phyloP scores from a whole-genome alignment of 1,140 invertebrate genomes.

The Polypedilum pembai region DNA sequence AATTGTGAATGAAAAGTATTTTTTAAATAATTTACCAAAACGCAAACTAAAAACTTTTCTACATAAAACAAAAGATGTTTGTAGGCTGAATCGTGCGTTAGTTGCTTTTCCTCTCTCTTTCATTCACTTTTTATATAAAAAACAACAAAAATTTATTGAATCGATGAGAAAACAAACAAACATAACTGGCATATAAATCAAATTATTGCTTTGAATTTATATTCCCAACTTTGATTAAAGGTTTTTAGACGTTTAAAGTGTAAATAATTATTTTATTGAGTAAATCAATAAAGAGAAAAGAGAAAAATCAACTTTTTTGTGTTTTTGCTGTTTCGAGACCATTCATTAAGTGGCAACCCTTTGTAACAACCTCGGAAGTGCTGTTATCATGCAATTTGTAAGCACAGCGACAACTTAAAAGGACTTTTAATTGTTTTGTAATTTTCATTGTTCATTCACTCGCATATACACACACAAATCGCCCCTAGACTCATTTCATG shows the following conservation, averaged over 20 bases:
- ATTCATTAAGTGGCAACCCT: not conserved
- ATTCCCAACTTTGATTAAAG: not conserved
- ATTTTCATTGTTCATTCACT: conserved; percentile 15
- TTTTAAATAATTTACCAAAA: not conserved
- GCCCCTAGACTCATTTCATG: not conserved
- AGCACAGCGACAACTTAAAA: conserved; percentile 20
- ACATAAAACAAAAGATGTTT: no score
- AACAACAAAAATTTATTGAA: no score
- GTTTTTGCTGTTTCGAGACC: no score
- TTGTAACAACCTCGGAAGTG: not conserved
- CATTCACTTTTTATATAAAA: no score
- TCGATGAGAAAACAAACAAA: no score
- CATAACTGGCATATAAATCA: no score
- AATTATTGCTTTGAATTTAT: no score
- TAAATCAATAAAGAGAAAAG: conserved; percentile 16
- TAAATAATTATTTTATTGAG: conserved; percentile 20
- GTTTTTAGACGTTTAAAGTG: conserved; percentile 21
- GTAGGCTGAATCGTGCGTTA: no score
- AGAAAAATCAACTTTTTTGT: conserved; percentile 3
- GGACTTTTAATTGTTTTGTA: conserved; percentile 27
- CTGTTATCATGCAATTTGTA: conserved; percentile 24
- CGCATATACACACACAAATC: not conserved
- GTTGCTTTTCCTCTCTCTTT: no score
- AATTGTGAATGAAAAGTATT: not conserved
- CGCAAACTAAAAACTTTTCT: no score